phyloP scores from a whole-genome alignment of 2,113 vertebrate genomes.

The Microtus ochrogaster region DNA sequence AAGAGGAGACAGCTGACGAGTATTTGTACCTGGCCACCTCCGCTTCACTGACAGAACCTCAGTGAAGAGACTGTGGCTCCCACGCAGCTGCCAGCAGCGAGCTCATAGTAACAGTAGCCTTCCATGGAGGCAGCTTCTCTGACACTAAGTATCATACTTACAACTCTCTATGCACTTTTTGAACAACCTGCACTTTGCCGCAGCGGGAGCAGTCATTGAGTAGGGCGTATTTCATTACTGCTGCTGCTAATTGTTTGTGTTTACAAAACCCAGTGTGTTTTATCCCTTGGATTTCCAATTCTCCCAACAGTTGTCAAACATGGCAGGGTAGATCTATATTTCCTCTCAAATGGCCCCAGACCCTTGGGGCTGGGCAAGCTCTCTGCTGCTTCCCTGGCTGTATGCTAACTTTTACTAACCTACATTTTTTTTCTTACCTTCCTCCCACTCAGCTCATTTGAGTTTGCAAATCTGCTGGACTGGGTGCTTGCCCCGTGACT shows the following conservation, averaged over 20 bases:
- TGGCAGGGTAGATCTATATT: neutral
- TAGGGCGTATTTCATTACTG: neutral
- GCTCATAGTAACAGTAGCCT: neutral
- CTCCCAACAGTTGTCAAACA: neutral
- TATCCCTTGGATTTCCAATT: neutral
- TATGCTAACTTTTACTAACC: fast-evolving
- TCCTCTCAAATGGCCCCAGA: neutral
- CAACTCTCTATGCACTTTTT: neutral
- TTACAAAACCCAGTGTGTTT: neutral
- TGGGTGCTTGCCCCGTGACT: neutral
- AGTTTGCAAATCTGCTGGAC: neutral
- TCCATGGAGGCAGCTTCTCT: neutral
- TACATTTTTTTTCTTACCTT: neutral
- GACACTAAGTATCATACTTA: neutral
- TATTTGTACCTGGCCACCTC: neutral
- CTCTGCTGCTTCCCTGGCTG: neutral
- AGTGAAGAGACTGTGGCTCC: neutral
- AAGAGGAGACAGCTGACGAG: neutral
- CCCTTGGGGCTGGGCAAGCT: neutral
- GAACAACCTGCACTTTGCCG: neutral
- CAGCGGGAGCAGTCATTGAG: neutral
- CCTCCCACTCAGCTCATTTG: neutral
- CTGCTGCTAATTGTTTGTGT: neutral
- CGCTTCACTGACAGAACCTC: neutral
- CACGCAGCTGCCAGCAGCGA: neutral